Base-by-base conservation (phyloP, 2,888 invertebrate species). In the Panopea generosa region DNA sequence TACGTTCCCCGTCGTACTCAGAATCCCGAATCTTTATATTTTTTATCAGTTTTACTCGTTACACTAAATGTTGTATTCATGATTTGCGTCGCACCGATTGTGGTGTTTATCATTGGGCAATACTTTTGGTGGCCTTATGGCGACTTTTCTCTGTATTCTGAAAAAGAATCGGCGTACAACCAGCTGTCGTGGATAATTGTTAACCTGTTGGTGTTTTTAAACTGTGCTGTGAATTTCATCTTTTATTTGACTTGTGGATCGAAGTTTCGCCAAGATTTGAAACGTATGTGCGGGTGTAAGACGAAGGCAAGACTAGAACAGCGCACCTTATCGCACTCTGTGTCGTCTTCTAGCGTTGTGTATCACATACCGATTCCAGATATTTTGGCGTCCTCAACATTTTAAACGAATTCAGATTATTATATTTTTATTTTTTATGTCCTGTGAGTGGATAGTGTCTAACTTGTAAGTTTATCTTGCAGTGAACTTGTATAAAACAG, bases 151-250 rank as follows among this genome's bases (percentile, higher is more conserved):
- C n/a, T 14, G 14, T 49, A 20, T 9, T 49, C 61, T 7, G 61
- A 61, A n/a, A 61, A 50, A 18, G 49, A 61, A 16, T 33, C 20
- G 14, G 61, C 50, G 6, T 29, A 50, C 2, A 61, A 29, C 22
- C 1, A 22, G 1, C 26, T 61, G 7, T 2, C 20, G 1, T 61
- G 61, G 61, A 33, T 33, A 2, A 61, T 50, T 50, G 50, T 61
- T 1, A 61, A 61, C 50, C 27, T 61, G 1, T 16, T 50, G 2
- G 33, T 61, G 1, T 61, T 50, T 22, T 2, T 61, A 1, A 61
- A 61, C 27, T 61, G 50, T 50, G 61, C 50, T 7, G 61, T 61
- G 4, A 61, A 61, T n/a, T 61, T 61, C n/a, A 61, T 61, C 11
- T 50, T 61, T 7, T 61, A 61, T 61, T 38, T 61, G 4, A n/a